Evolutionary conservation across 37 sponge, comb jelly and placozoan genomes (phyloP).

Genomic region (Cliona cf. orientalis): DNA sequence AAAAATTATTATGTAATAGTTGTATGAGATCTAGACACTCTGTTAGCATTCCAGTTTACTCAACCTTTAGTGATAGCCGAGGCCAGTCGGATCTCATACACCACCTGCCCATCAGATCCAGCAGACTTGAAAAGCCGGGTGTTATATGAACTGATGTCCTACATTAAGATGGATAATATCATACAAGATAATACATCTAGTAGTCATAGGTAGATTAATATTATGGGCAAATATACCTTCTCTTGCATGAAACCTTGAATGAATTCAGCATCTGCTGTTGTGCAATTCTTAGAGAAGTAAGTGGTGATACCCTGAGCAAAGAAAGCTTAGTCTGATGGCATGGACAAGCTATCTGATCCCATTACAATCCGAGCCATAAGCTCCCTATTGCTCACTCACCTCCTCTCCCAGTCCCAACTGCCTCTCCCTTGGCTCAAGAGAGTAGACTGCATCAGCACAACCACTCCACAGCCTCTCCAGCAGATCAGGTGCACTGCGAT

Average conservation of each 20-base stretch:
- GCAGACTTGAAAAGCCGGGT: constrained; percentile 87
- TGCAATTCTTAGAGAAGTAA: constrained; percentile 87
- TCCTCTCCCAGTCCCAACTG: constrained; percentile 76
- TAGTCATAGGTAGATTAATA: background rate
- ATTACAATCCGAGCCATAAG: background rate
- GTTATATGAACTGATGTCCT: constrained; percentile 85
- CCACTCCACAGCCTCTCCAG: constrained; percentile 67
- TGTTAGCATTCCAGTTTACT: background rate
- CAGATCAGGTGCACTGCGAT: constrained; percentile 24
- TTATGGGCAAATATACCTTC: constrained; percentile 75
- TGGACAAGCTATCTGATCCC: background rate
- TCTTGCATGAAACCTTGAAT: constrained; percentile 85
- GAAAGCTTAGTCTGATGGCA: background rate
- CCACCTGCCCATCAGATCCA: constrained; percentile 23
- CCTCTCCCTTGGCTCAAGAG: constrained; percentile 44
- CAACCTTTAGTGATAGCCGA: constrained; percentile 65
- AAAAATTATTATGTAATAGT: background rate
- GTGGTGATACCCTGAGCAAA: constrained; percentile 79
- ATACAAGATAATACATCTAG: background rate
- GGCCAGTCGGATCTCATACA: constrained; percentile 81
- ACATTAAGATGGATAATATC: background rate
- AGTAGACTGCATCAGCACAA: constrained; percentile 73
- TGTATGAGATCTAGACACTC: background rate
- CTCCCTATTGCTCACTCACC: constrained; percentile 22
- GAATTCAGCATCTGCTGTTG: constrained; percentile 68